Conservation (phyloP, 2,797 vertebrate species). For the Dicrostonyx torquatus region DNA sequence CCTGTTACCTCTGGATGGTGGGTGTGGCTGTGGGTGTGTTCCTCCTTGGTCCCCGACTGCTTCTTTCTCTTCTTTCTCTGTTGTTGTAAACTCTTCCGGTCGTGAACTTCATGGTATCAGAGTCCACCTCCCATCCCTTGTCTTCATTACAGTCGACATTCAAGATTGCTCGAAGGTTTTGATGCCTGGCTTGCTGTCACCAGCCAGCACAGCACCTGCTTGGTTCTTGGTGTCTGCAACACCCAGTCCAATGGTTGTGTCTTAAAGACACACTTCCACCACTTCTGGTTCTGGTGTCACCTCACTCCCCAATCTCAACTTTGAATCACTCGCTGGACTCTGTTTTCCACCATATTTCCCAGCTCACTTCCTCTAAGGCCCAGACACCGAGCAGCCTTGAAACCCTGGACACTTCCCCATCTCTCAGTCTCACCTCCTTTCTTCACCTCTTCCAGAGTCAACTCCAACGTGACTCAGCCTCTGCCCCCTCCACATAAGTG, state of each 20-base stretch:
- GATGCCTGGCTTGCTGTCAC: background rate
- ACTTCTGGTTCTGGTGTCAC: background rate
- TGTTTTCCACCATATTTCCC: background rate
- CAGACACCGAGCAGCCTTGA: background rate
- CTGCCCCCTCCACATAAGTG: background rate
- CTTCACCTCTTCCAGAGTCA: background rate
- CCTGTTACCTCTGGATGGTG: background rate
- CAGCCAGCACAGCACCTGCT: background rate
- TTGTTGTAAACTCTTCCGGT: background rate
- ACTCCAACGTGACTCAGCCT: background rate
- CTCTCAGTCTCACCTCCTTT: background rate
- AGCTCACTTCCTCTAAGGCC: background rate
- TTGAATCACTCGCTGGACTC: background rate
- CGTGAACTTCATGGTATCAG: background rate
- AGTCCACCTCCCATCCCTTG: background rate
- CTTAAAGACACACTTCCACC: background rate
- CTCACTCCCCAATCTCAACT: background rate
- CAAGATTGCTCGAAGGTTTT: background rate
- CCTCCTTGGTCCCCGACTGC: background rate
- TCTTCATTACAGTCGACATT: background rate
- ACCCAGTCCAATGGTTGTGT: background rate
- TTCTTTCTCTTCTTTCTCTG: background rate
- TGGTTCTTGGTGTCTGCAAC: background rate
- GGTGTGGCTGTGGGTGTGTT: background rate
- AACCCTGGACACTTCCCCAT: background rate